phyloP scores from a whole-genome alignment of 2,113 vertebrate species.

The Xyliphius kryptos region DNA sequence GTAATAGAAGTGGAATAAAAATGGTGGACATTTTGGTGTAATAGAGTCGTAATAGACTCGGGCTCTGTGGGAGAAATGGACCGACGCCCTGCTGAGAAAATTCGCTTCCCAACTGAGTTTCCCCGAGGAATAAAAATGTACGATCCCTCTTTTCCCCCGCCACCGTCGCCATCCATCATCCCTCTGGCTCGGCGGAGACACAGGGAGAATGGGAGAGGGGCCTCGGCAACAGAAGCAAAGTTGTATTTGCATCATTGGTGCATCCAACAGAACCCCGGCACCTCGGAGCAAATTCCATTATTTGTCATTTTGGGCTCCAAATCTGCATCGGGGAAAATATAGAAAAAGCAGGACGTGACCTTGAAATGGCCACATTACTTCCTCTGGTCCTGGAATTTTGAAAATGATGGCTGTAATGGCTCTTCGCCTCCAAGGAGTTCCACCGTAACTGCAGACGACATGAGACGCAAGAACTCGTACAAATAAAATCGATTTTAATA shows the following conservation, averaged over 20 bases:
- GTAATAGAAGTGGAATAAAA: conserved; percentile 45
- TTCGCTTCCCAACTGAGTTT: conserved; percentile 42
- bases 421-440: conserved; percentile 14
- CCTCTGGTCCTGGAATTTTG: background rate
- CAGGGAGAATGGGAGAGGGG: background rate
- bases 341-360: background rate
- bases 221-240: conserved; percentile 4
- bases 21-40: conserved; percentile 53
- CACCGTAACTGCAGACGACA: background rate
- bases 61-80: conserved; percentile 51
- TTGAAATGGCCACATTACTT: conserved; percentile 14
- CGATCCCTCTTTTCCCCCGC: conserved; percentile 23
- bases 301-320: background rate
- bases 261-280: background rate
- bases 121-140: conserved; percentile 45
- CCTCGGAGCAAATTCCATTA: conserved; percentile 16
- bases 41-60: conserved; percentile 63
- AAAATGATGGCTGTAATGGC: conserved; percentile 8
- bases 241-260: conserved; percentile 23
- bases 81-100: conserved; percentile 56
- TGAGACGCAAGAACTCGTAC: no score
- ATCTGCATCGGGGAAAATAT: conserved; percentile 1
- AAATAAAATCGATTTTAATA: no score
- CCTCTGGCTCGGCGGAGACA: conserved; percentile 36
- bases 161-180: conserved; percentile 51